Conservation (phyloP, 1,140 invertebrate species). For the Hylaeus anthracinus region DNA sequence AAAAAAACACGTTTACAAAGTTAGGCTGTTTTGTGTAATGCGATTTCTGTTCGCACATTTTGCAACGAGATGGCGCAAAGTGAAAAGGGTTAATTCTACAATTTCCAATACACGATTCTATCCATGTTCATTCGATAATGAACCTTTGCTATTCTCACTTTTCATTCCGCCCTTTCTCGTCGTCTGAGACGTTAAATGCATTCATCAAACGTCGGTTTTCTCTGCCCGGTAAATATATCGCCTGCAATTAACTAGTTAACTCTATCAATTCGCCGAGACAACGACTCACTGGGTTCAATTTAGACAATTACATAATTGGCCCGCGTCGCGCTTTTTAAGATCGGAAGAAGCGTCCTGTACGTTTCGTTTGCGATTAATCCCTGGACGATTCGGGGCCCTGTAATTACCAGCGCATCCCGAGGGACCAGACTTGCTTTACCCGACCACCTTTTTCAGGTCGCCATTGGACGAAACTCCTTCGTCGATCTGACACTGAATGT, state of each 20-base stretch:
- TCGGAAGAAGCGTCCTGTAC: not conserved
- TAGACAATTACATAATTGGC: slow-evolving; percentile 33
- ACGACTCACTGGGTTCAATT: slow-evolving; percentile 10
- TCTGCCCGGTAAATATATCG: not conserved
- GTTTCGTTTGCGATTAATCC: slow-evolving; percentile 25
- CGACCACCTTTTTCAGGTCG: not conserved
- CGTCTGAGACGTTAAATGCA: too few relatives aligned
- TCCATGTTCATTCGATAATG: too few relatives aligned
- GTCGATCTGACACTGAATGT: not conserved
- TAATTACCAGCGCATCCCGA: slow-evolving; percentile 16
- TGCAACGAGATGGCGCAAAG: too few relatives aligned
- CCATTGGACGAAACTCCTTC: not conserved
- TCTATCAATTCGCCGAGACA: not conserved
- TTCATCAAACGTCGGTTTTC: too few relatives aligned
- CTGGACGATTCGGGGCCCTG: slow-evolving; percentile 1
- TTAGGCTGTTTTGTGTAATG: too few relatives aligned
- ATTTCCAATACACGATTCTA: too few relatives aligned
- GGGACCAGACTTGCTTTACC: slow-evolving; percentile 8
- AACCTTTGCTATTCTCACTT: too few relatives aligned
- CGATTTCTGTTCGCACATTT: too few relatives aligned
- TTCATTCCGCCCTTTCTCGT: too few relatives aligned
- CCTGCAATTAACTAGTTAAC: slow-evolving; percentile 13
- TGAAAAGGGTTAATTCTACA: too few relatives aligned
- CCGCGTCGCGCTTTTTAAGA: slow-evolving; percentile 23
- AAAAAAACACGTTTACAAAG: too few relatives aligned